Base-by-base conservation (phyloP, 2,888 invertebrate species). In the Drosophila lacicola region DNA sequence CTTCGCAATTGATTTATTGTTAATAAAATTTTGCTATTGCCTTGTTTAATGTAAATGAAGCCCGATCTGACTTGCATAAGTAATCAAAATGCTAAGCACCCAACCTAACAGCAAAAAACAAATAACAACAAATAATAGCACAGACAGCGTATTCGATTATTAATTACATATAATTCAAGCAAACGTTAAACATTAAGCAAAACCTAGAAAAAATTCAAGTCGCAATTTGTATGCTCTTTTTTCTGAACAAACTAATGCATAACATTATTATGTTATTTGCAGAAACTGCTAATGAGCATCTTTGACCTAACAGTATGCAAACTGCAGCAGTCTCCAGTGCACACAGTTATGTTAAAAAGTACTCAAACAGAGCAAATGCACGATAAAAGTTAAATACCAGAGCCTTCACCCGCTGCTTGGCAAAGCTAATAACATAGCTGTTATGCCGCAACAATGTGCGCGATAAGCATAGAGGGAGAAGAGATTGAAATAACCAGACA, bases 1-100 rank as follows among this genome's bases (percentile, higher is more conserved):
- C 58, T 70, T 54, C 62, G 70, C 70, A 80, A 90, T 86, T 90
- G 90, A 90, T 87, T 88, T 90, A 90, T 88, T 80, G 80, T 77
- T 85, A 82, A 83, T 80, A 82, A 72, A 86, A 78, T 44, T 50
- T 79, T 74, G 64, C 70, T 61, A 69, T 77, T 73, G 73, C 76
- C 78, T 76, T 69, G 76, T 76, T 65, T 72, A 78, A 82, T 85
- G 86, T 80, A 80, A 85, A 85, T 85, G 71, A 47, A 70, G 46
- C 61, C 46, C 70, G 62, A 61, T 62, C 66, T 53, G 74, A 65
- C 70, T 82, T 85, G 82, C 83, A 82, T 85, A 85, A 80, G 58
- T 76, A 79, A 77, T 71, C 70, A 81, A 74, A 71, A 72, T 77
- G 74, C 74, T 64, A 77, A 75, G 58, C 71, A 62, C 45, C 50